These are phyloP conservation scores for Thera obeliscata DNA, from an alignment of 2,888 invertebrate genomes.

Conservation along the genomic window DNA sequence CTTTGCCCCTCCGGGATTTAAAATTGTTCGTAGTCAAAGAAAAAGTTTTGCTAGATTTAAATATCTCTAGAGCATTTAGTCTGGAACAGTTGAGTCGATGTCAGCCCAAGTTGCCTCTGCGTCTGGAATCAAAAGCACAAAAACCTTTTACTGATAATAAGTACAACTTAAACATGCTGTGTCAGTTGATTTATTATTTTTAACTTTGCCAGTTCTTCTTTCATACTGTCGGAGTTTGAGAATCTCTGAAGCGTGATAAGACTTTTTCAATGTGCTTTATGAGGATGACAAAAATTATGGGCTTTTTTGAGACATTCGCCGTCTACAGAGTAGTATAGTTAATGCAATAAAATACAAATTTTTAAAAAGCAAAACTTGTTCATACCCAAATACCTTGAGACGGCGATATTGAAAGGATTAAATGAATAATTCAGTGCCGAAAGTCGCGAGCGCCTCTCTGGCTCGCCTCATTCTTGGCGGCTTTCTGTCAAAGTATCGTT, in stretches of 20 bases:
- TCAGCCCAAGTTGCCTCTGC: constrained; percentile 50
- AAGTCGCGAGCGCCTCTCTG: constrained; percentile 65
- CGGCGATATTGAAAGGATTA: constrained; percentile 75
- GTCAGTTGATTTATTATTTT: constrained; percentile 46
- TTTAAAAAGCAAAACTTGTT: constrained; percentile 54
- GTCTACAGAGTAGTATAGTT: constrained; percentile 19
- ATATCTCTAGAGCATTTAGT: constrained; percentile 70
- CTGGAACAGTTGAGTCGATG: constrained; percentile 52
- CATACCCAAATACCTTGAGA: constrained; percentile 56
- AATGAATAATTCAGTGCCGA: constrained; percentile 73
- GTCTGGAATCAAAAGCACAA: constrained; percentile 43
- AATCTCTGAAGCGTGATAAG: constrained; percentile 30
- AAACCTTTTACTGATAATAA: constrained; percentile 46
- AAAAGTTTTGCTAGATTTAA: constrained; percentile 68
- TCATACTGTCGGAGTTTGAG: constrained; percentile 30
- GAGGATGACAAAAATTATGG: constrained; percentile 15
- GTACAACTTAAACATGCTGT: constrained; percentile 41
- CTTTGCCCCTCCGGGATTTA: constrained; percentile 53
- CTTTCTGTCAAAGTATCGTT: constrained; percentile 65
- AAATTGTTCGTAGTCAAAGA: constrained; percentile 59
- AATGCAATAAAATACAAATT: constrained; percentile 55
- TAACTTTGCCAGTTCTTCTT: constrained; percentile 33
- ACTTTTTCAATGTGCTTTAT: constrained; percentile 30
- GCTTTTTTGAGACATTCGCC: constrained; percentile 7
- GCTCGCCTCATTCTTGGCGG: constrained; percentile 60